A percentile compares a stretch with the other conserved stretches of the same genome.
Conservation (phyloP, 1,140 invertebrate genomes). For the Drosophila oshimai region DNA sequence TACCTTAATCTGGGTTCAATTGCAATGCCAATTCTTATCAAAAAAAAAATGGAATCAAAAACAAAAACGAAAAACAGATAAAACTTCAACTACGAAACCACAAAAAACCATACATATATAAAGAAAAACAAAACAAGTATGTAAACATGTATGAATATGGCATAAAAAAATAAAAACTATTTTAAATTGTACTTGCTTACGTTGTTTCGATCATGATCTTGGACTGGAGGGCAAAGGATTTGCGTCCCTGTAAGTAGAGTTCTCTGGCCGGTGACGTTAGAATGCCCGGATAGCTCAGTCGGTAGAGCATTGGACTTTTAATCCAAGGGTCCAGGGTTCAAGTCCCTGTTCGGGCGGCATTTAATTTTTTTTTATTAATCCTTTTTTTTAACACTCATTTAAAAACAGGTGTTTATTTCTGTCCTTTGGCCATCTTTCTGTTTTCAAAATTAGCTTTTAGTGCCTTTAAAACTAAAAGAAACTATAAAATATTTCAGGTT, state of each 20-base stretch:
- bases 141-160: constrained; percentile 76
- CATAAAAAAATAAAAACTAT: constrained; percentile 76
- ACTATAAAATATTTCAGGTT: too few species aligned
- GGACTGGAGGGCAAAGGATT: background rate
- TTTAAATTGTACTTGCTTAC: constrained; percentile 57
- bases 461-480: too few species aligned
- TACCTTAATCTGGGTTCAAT: constrained; percentile 57
- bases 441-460: too few species aligned
- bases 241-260: background rate
- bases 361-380: background rate
- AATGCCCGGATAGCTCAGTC: constrained; percentile 89
- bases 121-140: constrained; percentile 66
- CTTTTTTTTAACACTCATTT: background rate
- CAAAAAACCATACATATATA: constrained; percentile 66
- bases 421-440: too few species aligned
- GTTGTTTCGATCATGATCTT: background rate
- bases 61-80: constrained; percentile 51
- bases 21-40: constrained; percentile 52
- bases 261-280: background rate
- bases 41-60: constrained; percentile 50
- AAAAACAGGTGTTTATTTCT: background rate
- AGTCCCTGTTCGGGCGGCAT: constrained; percentile 89
- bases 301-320: constrained; percentile 92
- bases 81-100: constrained; percentile 52
- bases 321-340: constrained; percentile 91